Percentiles rank a stretch among this genome's conserved stretches.
phyloP scores from a whole-genome alignment of 1,140 invertebrate genomes.

The Euborellia annulipes region DNA sequence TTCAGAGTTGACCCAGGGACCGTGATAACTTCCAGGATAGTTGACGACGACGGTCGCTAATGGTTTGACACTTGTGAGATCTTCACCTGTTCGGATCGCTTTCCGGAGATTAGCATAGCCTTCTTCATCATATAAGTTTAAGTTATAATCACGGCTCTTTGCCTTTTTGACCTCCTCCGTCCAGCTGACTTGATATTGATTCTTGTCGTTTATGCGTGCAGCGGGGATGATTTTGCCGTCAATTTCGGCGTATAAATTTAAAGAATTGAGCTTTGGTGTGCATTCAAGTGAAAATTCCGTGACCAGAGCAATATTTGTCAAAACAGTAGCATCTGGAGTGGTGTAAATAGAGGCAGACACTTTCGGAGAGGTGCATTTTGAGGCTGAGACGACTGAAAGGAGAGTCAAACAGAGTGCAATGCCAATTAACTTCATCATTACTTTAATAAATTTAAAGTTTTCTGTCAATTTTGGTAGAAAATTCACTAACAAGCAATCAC shows the following conservation, averaged over 20 bases:
- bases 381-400: constrained; percentile 14
- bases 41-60: constrained; percentile 57
- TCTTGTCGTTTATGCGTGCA: constrained; percentile 48
- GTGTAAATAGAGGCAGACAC: constrained; percentile 59
- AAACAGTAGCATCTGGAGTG: constrained; percentile 76
- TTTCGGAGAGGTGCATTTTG: constrained; percentile 41
- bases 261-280: constrained; percentile 38
- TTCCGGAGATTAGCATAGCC: constrained; percentile 69
- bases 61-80: constrained; percentile 47
- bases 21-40: constrained; percentile 75
- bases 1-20: constrained; percentile 85
- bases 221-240: constrained; percentile 65
- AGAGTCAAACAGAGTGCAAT: no score
- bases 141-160: constrained; percentile 54
- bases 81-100: constrained; percentile 49
- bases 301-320: constrained; percentile 66
- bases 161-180: constrained; percentile 70
- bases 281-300: constrained; percentile 58
- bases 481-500: no score
- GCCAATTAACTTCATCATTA: no score
- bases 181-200: constrained; percentile 81
- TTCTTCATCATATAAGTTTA: constrained; percentile 83
- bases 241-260: constrained; percentile 72
- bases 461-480: no score
- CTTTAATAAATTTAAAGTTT: no score